Evolutionary conservation across 2,797 vertebrate species (phyloP).

Genomic region (Tympanoctomys barrerae): DNA sequence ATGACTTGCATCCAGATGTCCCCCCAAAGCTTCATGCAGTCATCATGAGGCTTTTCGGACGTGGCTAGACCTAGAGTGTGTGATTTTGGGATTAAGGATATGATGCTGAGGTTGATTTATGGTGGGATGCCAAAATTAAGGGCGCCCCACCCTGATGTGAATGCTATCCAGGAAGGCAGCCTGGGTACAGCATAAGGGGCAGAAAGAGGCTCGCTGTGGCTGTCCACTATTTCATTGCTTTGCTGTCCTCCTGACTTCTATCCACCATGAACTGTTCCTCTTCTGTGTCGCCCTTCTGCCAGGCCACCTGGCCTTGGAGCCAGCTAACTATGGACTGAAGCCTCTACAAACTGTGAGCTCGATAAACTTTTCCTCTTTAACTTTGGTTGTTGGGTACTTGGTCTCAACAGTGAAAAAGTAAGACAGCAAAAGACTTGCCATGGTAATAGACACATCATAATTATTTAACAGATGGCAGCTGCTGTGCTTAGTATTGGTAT

Average conservation of each 20-base stretch:
- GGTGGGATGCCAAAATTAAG: not conserved
- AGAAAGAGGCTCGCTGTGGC: not conserved
- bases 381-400: not conserved
- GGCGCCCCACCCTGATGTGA: not conserved
- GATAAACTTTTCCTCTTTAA: not conserved
- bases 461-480: not conserved
- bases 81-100: not conserved
- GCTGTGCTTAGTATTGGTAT: not conserved
- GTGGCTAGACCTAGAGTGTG: not conserved
- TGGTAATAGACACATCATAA: not conserved
- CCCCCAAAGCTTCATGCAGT: not conserved
- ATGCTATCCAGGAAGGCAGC: not conserved
- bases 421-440: not conserved
- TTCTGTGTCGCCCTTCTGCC: not conserved
- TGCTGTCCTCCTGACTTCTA: not conserved
- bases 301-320: not conserved
- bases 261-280: not conserved
- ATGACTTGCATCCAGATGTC: not conserved
- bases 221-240: not conserved
- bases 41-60: not conserved
- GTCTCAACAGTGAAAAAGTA: not conserved
- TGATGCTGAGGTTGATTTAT: not conserved
- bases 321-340: not conserved
- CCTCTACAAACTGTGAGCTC: not conserved
- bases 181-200: not conserved